Evolutionary conservation across 2,888 invertebrate genomes (phyloP).

Genomic region (Pherbina coryleti): DNA sequence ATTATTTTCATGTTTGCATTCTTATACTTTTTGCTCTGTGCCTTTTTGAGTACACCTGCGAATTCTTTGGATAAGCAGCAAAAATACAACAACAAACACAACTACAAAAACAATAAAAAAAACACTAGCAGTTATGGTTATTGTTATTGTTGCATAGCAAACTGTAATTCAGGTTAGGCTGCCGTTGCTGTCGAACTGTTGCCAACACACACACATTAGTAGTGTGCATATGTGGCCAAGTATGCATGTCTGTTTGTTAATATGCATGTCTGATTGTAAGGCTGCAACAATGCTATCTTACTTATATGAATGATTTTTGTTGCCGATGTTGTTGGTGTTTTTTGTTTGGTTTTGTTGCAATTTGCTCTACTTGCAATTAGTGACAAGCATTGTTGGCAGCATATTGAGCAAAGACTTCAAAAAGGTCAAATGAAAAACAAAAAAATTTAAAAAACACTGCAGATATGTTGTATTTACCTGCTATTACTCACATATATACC

Average conservation of each 20-base stretch:
- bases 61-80: neutral
- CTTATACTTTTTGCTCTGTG: neutral
- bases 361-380: constrained; percentile 34
- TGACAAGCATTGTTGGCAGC: constrained; percentile 11
- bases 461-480: neutral
- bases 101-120: neutral
- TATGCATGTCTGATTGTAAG: neutral
- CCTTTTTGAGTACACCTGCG: neutral
- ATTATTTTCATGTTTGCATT: neutral
- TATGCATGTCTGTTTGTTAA: neutral
- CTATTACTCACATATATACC: too few species aligned
- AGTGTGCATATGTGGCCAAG: neutral
- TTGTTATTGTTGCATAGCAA: constrained; percentile 18
- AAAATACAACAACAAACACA: neutral
- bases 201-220: neutral
- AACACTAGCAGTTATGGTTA: neutral
- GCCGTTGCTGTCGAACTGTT: neutral
- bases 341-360: neutral
- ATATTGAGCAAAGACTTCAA: neutral
- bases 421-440: neutral
- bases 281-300: too few species aligned
- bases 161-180: constrained; percentile 35
- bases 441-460: neutral
- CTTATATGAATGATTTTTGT: neutral
- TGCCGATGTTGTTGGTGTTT: constrained; percentile 1